Evolutionary conservation across 2,888 invertebrate genomes (phyloP).

Genomic region (Carpatolechia fugitivella): DNA sequence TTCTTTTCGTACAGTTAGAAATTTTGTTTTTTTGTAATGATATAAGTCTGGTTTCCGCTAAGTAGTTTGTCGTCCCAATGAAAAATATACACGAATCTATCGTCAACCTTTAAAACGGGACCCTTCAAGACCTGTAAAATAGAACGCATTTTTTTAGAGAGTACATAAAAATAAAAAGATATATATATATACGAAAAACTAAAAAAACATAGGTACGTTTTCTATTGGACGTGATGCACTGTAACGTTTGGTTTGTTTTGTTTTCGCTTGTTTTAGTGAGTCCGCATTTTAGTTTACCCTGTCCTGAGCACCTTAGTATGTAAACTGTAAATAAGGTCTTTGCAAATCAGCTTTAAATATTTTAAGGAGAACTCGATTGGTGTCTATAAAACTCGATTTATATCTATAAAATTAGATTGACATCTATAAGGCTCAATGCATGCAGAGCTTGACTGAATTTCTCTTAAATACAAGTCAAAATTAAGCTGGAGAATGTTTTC

Average conservation of each 20-base stretch:
- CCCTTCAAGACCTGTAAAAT: slow-evolving; percentile 60
- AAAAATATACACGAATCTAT: background rate
- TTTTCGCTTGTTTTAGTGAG: slow-evolving; percentile 73
- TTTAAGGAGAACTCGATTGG: background rate
- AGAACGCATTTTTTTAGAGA: slow-evolving; percentile 60
- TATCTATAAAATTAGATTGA: too few species aligned
- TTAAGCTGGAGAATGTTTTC: too few species aligned
- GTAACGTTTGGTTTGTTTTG: slow-evolving; percentile 65
- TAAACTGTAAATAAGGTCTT: slow-evolving; percentile 22
- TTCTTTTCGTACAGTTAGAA: too few species aligned
- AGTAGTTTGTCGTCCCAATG: too few species aligned
- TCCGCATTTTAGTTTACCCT: slow-evolving; percentile 51
- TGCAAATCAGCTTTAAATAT: slow-evolving; percentile 23
- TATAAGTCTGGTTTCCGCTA: too few species aligned
- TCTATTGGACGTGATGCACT: slow-evolving; percentile 74
- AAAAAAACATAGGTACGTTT: slow-evolving; percentile 60
- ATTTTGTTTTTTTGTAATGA: too few species aligned
- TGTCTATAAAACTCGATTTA: too few species aligned
- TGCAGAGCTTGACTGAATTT: too few species aligned
- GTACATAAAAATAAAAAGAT: slow-evolving; percentile 53
- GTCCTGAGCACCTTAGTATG: slow-evolving; percentile 62
- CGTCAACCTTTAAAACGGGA: slow-evolving; percentile 1
- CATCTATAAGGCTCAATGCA: too few species aligned
- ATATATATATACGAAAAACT: too few species aligned
- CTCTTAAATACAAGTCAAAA: too few species aligned